phyloP scores from a whole-genome alignment of 2,888 invertebrate genomes.

The Thecocarcelia acutangulata region DNA sequence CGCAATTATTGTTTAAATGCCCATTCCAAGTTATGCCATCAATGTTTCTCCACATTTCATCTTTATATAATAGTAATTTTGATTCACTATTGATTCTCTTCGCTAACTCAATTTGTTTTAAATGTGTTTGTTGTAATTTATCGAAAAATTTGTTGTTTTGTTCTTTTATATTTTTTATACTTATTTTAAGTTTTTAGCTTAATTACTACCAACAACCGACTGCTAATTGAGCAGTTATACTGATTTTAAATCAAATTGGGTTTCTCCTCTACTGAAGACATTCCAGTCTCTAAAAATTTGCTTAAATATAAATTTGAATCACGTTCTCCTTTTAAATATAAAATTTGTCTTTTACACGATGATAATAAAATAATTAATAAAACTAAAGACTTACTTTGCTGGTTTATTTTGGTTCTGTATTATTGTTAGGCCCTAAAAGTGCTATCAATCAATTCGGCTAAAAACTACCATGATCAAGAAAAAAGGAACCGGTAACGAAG shows the following conservation, averaged over 20 bases:
- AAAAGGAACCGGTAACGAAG: too few species aligned
- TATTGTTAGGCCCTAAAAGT: too few species aligned
- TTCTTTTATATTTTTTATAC: constrained; percentile 43
- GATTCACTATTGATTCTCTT: constrained; percentile 11
- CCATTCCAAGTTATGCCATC: background rate
- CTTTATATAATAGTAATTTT: background rate
- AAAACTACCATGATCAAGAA: too few species aligned
- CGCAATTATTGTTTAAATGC: background rate
- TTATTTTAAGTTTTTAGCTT: constrained; percentile 47
- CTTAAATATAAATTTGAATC: constrained; percentile 50
- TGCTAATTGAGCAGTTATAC: constrained; percentile 37
- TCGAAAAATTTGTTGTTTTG: constrained; percentile 33
- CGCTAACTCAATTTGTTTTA: constrained; percentile 25
- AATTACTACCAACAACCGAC: constrained; percentile 20
- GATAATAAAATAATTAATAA: constrained; percentile 53
- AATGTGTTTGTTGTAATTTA: constrained; percentile 9
- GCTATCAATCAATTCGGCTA: too few species aligned
- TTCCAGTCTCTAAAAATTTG: constrained; percentile 58
- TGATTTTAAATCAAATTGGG: background rate
- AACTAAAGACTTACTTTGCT: background rate
- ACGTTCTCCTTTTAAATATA: constrained; percentile 47
- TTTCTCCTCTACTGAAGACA: constrained; percentile 22
- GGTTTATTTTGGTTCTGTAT: background rate
- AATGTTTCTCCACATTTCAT: background rate
- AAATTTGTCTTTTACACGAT: constrained; percentile 62